Percentiles rank a stretch among this genome's conserved stretches.
Evolutionary conservation across 2,888 invertebrate species (phyloP).

Genomic region (Rhingia campestris): DNA sequence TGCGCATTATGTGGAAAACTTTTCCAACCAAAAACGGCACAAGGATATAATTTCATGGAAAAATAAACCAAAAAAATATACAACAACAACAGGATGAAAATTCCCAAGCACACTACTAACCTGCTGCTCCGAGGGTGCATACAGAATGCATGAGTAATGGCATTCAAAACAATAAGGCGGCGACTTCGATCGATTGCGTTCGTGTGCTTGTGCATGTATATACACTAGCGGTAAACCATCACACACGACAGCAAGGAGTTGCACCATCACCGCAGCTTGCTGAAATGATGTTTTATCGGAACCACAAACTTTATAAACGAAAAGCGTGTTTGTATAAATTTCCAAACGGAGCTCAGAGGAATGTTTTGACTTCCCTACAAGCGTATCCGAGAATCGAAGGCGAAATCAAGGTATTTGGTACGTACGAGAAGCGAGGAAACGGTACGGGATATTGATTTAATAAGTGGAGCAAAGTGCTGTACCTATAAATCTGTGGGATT

Average conservation of each 20-base stretch:
- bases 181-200: neutral
- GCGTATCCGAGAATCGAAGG: slow-evolving; percentile 6
- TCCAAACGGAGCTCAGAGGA: slow-evolving; percentile 31
- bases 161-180: slow-evolving; percentile 15
- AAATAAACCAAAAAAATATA: slow-evolving; percentile 30
- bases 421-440: neutral
- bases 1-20: slow-evolving; percentile 52
- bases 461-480: slow-evolving; percentile 48
- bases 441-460: slow-evolving; percentile 57
- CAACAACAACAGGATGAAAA: slow-evolving; percentile 6
- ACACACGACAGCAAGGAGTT: slow-evolving; percentile 3
- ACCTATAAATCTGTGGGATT: slow-evolving; percentile 39
- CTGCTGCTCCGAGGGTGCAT: slow-evolving; percentile 19
- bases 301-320: slow-evolving; percentile 69
- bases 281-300: slow-evolving; percentile 65
- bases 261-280: slow-evolving; percentile 32
- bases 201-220: neutral
- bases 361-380: slow-evolving; percentile 37
- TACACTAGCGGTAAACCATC: slow-evolving; percentile 31
- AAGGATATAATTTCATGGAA: slow-evolving; percentile 57
- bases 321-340: slow-evolving; percentile 56
- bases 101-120: slow-evolving; percentile 7
- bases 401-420: slow-evolving; percentile 24
- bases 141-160: slow-evolving; percentile 36
- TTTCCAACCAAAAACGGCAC: slow-evolving; percentile 45